phyloP scores from a whole-genome alignment of 1,140 invertebrate species.

The Hycleus cichorii region DNA sequence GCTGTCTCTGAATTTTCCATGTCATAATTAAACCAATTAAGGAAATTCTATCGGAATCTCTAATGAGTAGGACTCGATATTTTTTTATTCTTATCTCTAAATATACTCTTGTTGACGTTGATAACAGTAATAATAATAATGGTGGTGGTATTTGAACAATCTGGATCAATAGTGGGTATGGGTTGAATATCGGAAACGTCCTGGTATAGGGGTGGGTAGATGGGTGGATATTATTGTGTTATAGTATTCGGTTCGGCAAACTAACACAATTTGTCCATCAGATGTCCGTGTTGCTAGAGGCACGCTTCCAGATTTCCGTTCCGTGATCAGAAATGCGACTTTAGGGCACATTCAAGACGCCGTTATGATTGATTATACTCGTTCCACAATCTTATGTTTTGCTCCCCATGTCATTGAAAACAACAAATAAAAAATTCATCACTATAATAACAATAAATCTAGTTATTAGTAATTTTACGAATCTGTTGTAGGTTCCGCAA shows the following conservation, averaged over 20 bases:
- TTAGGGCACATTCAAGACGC: slow-evolving; percentile 21
- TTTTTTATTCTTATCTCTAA: no score
- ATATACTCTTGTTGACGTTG: no score
- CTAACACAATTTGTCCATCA: slow-evolving; percentile 33
- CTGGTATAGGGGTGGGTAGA: slow-evolving; percentile 1
- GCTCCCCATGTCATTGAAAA: no score
- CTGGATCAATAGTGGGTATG: not conserved
- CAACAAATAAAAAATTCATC: no score
- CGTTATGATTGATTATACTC: slow-evolving; percentile 23
- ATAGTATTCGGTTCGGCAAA: slow-evolving; percentile 10
- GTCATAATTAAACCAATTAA: slow-evolving; percentile 12
- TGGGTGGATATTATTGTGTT: slow-evolving; percentile 2
- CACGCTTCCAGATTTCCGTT: slow-evolving; percentile 19
- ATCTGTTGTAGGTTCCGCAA: no score
- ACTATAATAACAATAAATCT: no score
- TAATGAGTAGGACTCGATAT: slow-evolving; percentile 5
- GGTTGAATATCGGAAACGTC: slow-evolving; percentile 2
- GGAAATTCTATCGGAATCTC: not conserved
- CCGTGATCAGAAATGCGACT: slow-evolving; percentile 22
- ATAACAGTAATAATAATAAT: no score
- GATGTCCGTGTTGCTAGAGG: slow-evolving; percentile 24
- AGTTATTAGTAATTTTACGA: no score
- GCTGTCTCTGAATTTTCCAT: slow-evolving; percentile 2
- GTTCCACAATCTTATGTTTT: no score
- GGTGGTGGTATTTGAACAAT: no score